Conservation (phyloP, 30 jellyfish, hydroid and myxozoan species). For the Aurelia sp. region DNA sequence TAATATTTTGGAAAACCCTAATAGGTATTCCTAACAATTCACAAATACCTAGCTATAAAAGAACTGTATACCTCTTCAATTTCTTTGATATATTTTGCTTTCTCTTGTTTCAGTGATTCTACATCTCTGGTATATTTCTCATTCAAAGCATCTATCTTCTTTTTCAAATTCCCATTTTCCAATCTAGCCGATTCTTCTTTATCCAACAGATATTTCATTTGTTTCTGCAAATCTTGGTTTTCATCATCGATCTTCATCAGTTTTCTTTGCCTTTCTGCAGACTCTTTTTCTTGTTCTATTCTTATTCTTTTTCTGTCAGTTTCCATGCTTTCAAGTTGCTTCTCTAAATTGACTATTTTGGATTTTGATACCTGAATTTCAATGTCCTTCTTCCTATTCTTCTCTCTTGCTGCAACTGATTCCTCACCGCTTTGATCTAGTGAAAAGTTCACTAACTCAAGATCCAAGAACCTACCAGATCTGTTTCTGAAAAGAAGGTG, state of each 20-base stretch:
- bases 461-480: slow-evolving; percentile 27
- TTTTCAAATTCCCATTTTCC: slow-evolving; percentile 18
- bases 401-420: slow-evolving; percentile 2
- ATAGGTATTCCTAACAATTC: too few species aligned
- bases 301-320: slow-evolving; percentile 53
- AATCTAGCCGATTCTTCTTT: slow-evolving; percentile 60
- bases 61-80: slow-evolving; percentile 39
- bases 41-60: too few species aligned
- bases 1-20: too few species aligned
- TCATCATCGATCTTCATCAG: slow-evolving; percentile 31
- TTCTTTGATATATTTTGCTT: slow-evolving; percentile 14
- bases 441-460: slow-evolving; percentile 22
- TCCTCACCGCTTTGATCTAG: background rate
- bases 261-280: slow-evolving; percentile 26
- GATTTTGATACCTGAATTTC: slow-evolving; percentile 52
- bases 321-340: slow-evolving; percentile 44
- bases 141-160: slow-evolving; percentile 33
- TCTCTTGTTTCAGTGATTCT: slow-evolving; percentile 23
- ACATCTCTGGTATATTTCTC: slow-evolving; percentile 44
- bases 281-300: slow-evolving; percentile 43
- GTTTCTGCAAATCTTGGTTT: slow-evolving; percentile 40
- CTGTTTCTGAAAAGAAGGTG: slow-evolving; percentile 12
- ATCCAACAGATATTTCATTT: slow-evolving; percentile 47
- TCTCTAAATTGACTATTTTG: slow-evolving; percentile 20
- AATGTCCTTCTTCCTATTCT: slow-evolving; percentile 29